Percentiles rank a stretch among this genome's conserved stretches.
phyloP scores from a whole-genome alignment of 35 echinoderm and acorn worm species.

The Apostichopus parvimensis region DNA sequence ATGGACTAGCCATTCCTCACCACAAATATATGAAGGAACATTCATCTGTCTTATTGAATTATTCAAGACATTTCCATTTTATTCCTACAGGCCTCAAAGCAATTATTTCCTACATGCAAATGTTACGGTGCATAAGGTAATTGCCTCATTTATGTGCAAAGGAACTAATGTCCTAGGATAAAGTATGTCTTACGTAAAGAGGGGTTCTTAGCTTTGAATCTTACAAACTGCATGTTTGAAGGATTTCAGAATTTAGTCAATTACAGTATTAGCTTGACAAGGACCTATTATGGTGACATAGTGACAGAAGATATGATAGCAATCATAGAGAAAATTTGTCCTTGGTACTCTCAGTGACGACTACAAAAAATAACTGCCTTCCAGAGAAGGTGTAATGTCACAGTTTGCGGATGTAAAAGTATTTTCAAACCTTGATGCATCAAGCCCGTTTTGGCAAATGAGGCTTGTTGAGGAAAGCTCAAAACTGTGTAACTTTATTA shows the following conservation, averaged over 20 bases:
- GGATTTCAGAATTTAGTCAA: no score
- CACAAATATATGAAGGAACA: background rate
- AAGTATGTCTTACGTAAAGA: background rate
- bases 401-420: constrained; percentile 49
- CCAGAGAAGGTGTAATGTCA: constrained; percentile 21
- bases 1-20: no score
- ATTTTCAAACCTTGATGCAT: constrained; percentile 56
- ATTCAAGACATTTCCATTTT: background rate
- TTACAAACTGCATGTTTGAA: no score
- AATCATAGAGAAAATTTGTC: no score
- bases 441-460: constrained; percentile 36
- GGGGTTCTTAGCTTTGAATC: background rate
- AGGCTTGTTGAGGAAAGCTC: no score
- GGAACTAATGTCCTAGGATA: background rate
- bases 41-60: background rate
- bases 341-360: no score
- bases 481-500: no score
- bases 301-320: no score
- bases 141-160: background rate
- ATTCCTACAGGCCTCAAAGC: background rate
- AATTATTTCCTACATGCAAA: background rate
- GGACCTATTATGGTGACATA: no score
- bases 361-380: no score
- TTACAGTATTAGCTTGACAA: no score
- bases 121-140: background rate